Percentiles rank a stretch among this genome's conserved stretches.
phyloP scores from a whole-genome alignment of 1,140 invertebrate genomes.

The Diuraphis noxia region DNA sequence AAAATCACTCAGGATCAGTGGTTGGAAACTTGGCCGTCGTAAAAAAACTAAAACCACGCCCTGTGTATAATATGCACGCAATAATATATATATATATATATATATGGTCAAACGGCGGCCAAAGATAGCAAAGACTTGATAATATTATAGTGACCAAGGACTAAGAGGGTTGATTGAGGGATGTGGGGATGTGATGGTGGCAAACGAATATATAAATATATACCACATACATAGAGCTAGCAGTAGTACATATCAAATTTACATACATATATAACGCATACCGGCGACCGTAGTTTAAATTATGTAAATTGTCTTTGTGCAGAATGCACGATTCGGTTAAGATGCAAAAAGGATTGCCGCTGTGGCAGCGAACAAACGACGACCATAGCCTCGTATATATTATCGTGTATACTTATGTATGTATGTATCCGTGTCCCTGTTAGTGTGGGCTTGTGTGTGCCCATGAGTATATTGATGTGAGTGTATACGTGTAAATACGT shows the following conservation, averaged over 20 bases:
- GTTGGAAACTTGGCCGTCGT: neutral
- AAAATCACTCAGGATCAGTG: neutral
- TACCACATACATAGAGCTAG: neutral
- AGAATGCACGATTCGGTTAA: neutral
- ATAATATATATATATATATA: neutral
- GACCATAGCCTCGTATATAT: neutral
- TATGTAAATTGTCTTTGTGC: conserved; percentile 32
- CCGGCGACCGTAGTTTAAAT: neutral
- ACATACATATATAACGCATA: neutral
- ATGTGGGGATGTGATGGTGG: neutral
- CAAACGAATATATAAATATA: neutral
- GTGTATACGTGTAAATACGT: neutral
- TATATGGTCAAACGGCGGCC: neutral
- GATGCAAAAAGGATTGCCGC: conserved; percentile 13
- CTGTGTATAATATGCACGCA: neutral
- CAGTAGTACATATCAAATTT: neutral
- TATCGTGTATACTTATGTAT: neutral
- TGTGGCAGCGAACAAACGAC: neutral
- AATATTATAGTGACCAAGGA: neutral
- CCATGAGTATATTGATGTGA: neutral
- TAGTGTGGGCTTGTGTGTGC: neutral
- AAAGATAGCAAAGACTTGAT: neutral
- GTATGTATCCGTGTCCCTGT: neutral
- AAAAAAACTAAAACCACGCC: neutral
- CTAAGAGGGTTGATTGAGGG: neutral